Percentiles rank a stretch among this genome's conserved stretches.
Evolutionary conservation across 1,140 invertebrate genomes (phyloP).

Genomic region (Popillia japonica): DNA sequence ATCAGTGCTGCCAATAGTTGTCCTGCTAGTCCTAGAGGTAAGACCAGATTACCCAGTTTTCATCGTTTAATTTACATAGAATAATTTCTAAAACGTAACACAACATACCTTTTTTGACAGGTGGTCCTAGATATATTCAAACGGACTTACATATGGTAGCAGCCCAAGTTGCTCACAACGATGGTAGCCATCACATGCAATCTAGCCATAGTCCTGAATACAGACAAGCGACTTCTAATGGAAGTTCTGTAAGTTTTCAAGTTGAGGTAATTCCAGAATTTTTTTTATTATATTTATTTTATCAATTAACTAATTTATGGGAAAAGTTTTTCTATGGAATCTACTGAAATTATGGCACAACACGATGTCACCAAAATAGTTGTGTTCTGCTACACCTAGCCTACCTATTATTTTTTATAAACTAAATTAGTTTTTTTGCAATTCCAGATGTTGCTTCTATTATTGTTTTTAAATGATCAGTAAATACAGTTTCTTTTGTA

Average conservation of each 20-base stretch:
- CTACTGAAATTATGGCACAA: too few species aligned
- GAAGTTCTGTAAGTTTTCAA: slow-evolving; percentile 61
- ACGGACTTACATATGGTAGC: slow-evolving; percentile 78
- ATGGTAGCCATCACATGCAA: slow-evolving; percentile 58
- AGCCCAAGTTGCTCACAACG: slow-evolving; percentile 64
- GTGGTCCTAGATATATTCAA: slow-evolving; percentile 71
- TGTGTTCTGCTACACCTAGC: too few species aligned
- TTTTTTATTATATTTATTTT: too few species aligned
- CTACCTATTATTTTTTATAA: too few species aligned
- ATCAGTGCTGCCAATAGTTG: slow-evolving; percentile 94
- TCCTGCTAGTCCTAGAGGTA: slow-evolving; percentile 90
- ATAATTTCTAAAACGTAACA: background rate
- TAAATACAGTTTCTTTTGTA: too few species aligned
- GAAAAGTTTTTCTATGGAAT: too few species aligned
- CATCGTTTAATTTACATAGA: background rate
- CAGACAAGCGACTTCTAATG: slow-evolving; percentile 63
- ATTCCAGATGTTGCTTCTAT: too few species aligned
- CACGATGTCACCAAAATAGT: too few species aligned
- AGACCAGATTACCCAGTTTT: slow-evolving; percentile 3
- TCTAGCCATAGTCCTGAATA: slow-evolving; percentile 58
- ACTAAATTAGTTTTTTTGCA: too few species aligned
- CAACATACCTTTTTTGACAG: slow-evolving; percentile 22
- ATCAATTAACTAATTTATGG: too few species aligned
- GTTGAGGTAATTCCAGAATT: background rate
- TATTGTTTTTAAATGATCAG: too few species aligned